These are phyloP conservation scores for Corvus moneduloides DNA, from an alignment of 2,113 vertebrate genomes.

Conservation along the genomic window DNA sequence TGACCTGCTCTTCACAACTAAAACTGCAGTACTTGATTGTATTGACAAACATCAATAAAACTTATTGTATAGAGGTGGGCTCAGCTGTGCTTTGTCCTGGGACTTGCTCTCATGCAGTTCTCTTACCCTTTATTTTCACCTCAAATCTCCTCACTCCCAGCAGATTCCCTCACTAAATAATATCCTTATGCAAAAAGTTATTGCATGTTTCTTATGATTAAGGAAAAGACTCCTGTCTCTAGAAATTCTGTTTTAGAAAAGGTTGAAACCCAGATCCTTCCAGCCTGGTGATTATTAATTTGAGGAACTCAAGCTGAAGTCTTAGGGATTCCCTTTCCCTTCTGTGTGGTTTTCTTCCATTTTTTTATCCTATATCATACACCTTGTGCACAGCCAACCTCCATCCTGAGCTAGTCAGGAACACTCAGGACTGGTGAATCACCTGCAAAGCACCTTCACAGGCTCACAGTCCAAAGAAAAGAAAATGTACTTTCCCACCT, in stretches of 20 bases:
- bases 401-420: accelerated
- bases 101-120: not conserved
- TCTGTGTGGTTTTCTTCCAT: not conserved
- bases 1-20: conserved; percentile 85
- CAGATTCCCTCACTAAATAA: not conserved
- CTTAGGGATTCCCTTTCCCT: not conserved
- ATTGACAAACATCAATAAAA: conserved; percentile 94
- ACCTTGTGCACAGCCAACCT: not conserved
- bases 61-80: conserved; percentile 58
- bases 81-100: conserved; percentile 12
- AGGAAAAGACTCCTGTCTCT: not conserved
- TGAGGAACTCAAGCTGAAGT: not conserved
- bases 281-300: not conserved
- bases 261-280: not conserved
- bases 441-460: not conserved
- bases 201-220: not conserved
- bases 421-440: not conserved
- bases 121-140: not conserved
- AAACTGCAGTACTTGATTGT: conserved; percentile 90
- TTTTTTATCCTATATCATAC: not conserved
- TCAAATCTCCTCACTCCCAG: not conserved
- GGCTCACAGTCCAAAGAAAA: not conserved
- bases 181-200: not conserved
- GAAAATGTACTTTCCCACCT: not conserved
- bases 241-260: not conserved